Percentiles rank a stretch among this genome's conserved stretches.
Conservation (phyloP, 1,140 invertebrate species). For the Trichonephila inaurata region DNA sequence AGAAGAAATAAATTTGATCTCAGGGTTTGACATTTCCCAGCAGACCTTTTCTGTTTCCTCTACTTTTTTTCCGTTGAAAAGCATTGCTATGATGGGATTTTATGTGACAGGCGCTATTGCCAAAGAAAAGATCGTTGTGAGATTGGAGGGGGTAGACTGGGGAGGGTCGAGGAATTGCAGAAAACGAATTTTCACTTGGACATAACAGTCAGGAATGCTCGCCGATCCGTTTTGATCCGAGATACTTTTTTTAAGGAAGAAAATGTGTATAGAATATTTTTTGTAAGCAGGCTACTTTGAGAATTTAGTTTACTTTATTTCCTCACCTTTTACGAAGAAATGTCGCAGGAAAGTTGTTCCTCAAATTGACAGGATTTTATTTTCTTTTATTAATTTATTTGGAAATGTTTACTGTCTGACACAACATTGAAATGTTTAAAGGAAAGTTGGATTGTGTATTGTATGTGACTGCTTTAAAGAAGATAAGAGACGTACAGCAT, state of each 20-base stretch:
- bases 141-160: slow-evolving; percentile 1
- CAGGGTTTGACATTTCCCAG: slow-evolving; percentile 56
- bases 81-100: slow-evolving; percentile 67
- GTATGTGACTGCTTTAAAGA: too few relatives aligned
- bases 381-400: background rate
- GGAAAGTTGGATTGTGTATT: too few relatives aligned
- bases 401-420: background rate
- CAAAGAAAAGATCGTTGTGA: slow-evolving; percentile 61
- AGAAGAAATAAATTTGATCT: slow-evolving; percentile 67
- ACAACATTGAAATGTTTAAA: too few relatives aligned
- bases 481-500: too few relatives aligned
- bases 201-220: slow-evolving; percentile 54
- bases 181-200: slow-evolving; percentile 66
- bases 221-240: slow-evolving; percentile 63
- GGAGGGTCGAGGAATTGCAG: background rate
- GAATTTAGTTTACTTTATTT: background rate
- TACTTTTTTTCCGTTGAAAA: slow-evolving; percentile 29
- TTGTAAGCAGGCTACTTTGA: background rate
- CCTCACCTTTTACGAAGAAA: background rate
- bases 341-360: slow-evolving; percentile 15
- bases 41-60: slow-evolving; percentile 28
- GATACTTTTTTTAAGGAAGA: slow-evolving; percentile 26
- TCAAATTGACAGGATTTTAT: slow-evolving; percentile 6
- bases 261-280: slow-evolving; percentile 47
- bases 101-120: slow-evolving; percentile 65